Evolutionary conservation across 2,888 invertebrate genomes (phyloP).

Genomic region (Tuberolachnus salignus): DNA sequence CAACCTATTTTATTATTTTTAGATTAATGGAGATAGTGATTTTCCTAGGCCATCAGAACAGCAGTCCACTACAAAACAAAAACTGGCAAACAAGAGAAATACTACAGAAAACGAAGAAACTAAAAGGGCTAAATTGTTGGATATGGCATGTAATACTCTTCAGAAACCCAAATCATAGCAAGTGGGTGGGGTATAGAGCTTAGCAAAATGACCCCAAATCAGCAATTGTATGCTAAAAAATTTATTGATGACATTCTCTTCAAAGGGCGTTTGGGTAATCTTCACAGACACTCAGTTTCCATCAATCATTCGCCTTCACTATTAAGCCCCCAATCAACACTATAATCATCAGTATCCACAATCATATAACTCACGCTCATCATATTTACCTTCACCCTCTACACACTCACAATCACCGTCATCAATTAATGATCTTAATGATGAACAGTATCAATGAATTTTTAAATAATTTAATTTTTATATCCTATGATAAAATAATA

Average conservation of each 20-base stretch:
- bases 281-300: slow-evolving; percentile 23
- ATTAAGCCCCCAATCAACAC: slow-evolving; percentile 2
- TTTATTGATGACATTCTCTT: slow-evolving; percentile 25
- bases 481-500: slow-evolving; percentile 6
- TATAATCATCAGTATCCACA: slow-evolving; percentile 2
- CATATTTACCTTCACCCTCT: slow-evolving; percentile 6
- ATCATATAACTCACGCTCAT: not conserved
- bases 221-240: slow-evolving; percentile 37
- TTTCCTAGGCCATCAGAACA: slow-evolving; percentile 32
- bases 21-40: slow-evolving; percentile 24
- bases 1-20: slow-evolving; percentile 19
- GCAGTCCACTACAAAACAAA: slow-evolving; percentile 18
- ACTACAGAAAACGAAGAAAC: slow-evolving; percentile 15
- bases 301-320: slow-evolving; percentile 18
- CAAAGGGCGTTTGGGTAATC: slow-evolving; percentile 22
- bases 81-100: slow-evolving; percentile 12
- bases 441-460: slow-evolving; percentile 24
- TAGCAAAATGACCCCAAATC: slow-evolving; percentile 7
- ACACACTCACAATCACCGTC: not conserved
- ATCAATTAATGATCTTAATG: slow-evolving; percentile 21
- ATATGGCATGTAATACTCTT: slow-evolving; percentile 5
- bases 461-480: slow-evolving; percentile 17
- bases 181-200: slow-evolving; percentile 26
- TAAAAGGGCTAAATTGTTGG: slow-evolving; percentile 29
- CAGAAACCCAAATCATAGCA: slow-evolving; percentile 8